Evolutionary conservation across 2,113 vertebrate genomes (phyloP), one percentile per base, ranked within the genome.

Genomic region (Crocuta crocuta): DNA sequence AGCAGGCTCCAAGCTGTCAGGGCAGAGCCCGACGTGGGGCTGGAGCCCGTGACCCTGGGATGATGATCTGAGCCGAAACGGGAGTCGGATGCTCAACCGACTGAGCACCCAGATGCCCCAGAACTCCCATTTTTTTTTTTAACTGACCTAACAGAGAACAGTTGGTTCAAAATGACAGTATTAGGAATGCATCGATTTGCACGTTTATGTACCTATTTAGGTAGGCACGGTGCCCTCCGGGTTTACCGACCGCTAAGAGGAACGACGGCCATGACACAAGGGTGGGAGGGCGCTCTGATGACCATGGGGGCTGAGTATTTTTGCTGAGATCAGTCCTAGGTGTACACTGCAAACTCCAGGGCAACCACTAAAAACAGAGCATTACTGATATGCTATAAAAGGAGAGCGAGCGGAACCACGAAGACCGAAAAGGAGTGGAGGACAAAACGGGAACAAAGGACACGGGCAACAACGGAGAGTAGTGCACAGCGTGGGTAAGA

Each of bases 141-240:
- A 23, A 43, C 4, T 6, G 71, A 24, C 24, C 11, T 43, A 43
- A 43, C 35, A 43, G 11, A 23, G 39, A 74, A 74, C 10, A 73
- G 65, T 15, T 31, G 16, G 26, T 65, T 26, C 61, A 63, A 26
- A 63, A 63, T 11, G 24, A 26, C 7, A 33, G 35, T 4, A 39
- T 39, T 11, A 6, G 24, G 35, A 43, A 43, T 1, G 11, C 0
- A 24, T 43, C 71, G 0, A 12, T 26, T 35, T 26, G 71, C 35
- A 39, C 12, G 5, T 43, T 43, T 13, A 7, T 0, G 21, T 12
- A 39, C 21, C 5, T 12, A 0, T 6, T 24, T 24, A 24, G 1
- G 11, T 3, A 45, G 39, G 24, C 71, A 26, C 5, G 43, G 35
- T 6, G 23, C 39, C 11, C 11, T 23, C 39, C 4, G 39, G 39